Conservation (phyloP, 2,113 vertebrate species). For the Syngnathus floridae region DNA sequence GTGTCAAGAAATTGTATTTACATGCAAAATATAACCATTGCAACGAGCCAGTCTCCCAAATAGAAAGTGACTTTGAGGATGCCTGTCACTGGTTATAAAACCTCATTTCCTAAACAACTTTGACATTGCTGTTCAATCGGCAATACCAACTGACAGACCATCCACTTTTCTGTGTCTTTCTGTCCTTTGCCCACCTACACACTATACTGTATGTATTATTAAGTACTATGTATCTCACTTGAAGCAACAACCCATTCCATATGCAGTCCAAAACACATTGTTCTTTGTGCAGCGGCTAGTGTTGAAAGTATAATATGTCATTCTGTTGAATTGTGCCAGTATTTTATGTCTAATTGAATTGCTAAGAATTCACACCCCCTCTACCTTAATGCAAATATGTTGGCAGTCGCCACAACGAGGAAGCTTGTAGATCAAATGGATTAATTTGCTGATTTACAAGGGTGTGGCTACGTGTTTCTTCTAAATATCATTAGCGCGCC, state of each 20-base stretch:
- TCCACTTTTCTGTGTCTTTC: neutral
- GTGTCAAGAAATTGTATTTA: constrained; percentile 40
- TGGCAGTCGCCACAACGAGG: constrained; percentile 1
- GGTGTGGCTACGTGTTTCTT: neutral
- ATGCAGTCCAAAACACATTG: constrained; percentile 28
- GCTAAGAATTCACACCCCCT: constrained; percentile 8
- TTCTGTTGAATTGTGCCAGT: constrained; percentile 36
- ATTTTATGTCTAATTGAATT: constrained; percentile 43
- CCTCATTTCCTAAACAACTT: constrained; percentile 39
- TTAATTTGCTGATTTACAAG: constrained; percentile 3
- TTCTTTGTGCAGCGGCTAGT: constrained; percentile 18
- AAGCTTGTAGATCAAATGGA: neutral
- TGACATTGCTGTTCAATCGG: neutral
- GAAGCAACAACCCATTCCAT: constrained; percentile 10
- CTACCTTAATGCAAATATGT: neutral
- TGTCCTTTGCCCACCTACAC: neutral
- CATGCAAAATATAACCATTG: constrained; percentile 41
- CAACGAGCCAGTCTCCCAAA: constrained; percentile 45
- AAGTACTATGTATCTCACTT: constrained; percentile 14
- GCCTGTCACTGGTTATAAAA: constrained; percentile 35
- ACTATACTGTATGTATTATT: neutral
- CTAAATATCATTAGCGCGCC: neutral
- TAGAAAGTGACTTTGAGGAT: constrained; percentile 31
- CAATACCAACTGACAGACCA: neutral
- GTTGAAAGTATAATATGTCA: constrained; percentile 33